These are phyloP conservation scores for Halocynthia aurantium DNA, from an alignment of 23 tunicate genomes.

Conservation along the genomic window DNA sequence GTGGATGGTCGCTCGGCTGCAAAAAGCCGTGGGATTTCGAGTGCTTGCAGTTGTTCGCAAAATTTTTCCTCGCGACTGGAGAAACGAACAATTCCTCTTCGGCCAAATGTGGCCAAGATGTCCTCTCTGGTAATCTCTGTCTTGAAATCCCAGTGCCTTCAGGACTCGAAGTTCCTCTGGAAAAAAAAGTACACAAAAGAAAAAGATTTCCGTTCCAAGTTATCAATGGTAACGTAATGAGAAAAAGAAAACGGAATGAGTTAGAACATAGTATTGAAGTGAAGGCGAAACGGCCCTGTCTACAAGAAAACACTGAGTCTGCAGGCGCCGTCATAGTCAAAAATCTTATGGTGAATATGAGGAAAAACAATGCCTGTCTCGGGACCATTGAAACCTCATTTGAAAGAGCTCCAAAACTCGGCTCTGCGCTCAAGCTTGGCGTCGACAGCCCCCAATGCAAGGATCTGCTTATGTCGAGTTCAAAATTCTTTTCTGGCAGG, in stretches of 20 bases:
- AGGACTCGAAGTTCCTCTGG: too few relatives aligned
- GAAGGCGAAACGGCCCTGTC: not conserved
- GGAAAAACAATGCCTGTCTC: not conserved
- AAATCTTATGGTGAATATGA: not conserved
- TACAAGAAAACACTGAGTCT: too few relatives aligned
- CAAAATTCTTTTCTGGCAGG: constrained; percentile 11
- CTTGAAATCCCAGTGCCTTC: too few relatives aligned
- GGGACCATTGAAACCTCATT: not conserved
- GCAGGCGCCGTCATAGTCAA: not conserved
- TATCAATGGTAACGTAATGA: too few relatives aligned
- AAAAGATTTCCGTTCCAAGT: too few relatives aligned
- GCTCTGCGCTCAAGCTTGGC: not conserved
- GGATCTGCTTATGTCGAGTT: constrained; percentile 9
- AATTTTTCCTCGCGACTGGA: too few relatives aligned
- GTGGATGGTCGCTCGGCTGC: not conserved
- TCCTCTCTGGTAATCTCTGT: too few relatives aligned
- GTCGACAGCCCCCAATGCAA: constrained; percentile 15
- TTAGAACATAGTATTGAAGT: not conserved
- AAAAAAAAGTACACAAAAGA: too few relatives aligned
- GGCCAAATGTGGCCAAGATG: too few relatives aligned
- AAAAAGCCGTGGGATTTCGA: not conserved
- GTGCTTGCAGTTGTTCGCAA: too few relatives aligned
- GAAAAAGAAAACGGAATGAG: too few relatives aligned
- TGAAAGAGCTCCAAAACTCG: not conserved
- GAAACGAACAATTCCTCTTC: too few relatives aligned